Percentiles rank a stretch among this genome's conserved stretches.
phyloP scores from a whole-genome alignment of 2,797 vertebrate species.

The Zenarchopterus dispar region DNA sequence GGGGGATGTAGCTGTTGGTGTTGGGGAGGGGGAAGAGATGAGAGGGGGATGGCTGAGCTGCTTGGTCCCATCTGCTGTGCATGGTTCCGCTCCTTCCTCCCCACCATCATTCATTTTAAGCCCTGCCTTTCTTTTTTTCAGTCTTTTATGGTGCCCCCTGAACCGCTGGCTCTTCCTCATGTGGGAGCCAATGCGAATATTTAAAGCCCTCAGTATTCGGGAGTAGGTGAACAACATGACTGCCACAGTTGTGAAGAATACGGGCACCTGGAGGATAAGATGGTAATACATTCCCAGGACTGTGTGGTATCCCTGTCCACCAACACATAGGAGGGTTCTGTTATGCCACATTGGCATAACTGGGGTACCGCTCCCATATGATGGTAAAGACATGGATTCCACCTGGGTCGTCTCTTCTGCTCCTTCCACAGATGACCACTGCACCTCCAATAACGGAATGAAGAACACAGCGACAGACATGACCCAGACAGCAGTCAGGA shows the following conservation, averaged over 20 bases:
- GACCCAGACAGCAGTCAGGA: constrained; percentile 82
- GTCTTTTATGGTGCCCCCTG: constrained; percentile 55
- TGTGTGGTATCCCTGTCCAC: constrained; percentile 73
- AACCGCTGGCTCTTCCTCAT: constrained; percentile 78
- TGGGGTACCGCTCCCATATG: constrained; percentile 22
- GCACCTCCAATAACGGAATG: constrained; percentile 84
- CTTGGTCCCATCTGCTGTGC: constrained; percentile 71
- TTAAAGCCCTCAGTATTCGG: constrained; percentile 84
- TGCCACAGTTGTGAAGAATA: constrained; percentile 81
- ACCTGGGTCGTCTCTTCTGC: constrained; percentile 34
- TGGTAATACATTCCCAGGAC: constrained; percentile 81
- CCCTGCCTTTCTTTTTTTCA: constrained; percentile 59
- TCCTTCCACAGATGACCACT: constrained; percentile 45
- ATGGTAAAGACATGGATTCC: constrained; percentile 33
- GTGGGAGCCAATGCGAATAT: constrained; percentile 86
- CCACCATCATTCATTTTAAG: constrained; percentile 34
- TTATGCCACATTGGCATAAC: constrained; percentile 72
- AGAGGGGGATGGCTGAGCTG: constrained; percentile 80
- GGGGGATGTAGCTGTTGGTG: constrained; percentile 80
- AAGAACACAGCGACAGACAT: constrained; percentile 86
- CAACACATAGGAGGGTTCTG: constrained; percentile 80
- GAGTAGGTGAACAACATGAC: constrained; percentile 85
- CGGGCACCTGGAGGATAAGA: constrained; percentile 82
- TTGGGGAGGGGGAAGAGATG: constrained; percentile 75
- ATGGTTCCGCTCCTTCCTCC: constrained; percentile 52